Evolutionary conservation across 2,888 invertebrate genomes (phyloP).

Genomic region (Caenorhabditis afra): DNA sequence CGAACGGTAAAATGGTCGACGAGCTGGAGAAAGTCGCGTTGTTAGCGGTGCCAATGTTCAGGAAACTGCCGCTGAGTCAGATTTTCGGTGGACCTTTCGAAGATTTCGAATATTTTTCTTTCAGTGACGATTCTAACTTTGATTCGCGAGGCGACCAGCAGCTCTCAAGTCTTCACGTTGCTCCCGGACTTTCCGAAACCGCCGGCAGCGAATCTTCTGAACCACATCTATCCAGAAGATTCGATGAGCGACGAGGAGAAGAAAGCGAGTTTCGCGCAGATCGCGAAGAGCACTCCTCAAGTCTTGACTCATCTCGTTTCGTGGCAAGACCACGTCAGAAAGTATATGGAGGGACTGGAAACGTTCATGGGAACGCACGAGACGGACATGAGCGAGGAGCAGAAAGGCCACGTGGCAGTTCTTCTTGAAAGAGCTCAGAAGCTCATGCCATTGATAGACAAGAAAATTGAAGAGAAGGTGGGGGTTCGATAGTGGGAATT

Average conservation of each 20-base stretch:
- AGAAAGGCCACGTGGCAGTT: neutral
- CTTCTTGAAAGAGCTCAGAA: constrained; percentile 2
- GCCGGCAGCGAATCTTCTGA: constrained; percentile 31
- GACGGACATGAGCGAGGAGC: constrained; percentile 17
- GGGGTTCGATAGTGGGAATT: no score
- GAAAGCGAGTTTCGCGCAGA: constrained; percentile 8
- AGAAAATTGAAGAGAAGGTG: constrained; percentile 36
- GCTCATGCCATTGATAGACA: constrained; percentile 18
- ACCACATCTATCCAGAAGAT: constrained; percentile 30
- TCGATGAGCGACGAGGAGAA: constrained; percentile 22
- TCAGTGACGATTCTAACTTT: constrained; percentile 32
- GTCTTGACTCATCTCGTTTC: constrained; percentile 20
- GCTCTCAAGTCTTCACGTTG: neutral
- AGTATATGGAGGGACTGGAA: constrained; percentile 4
- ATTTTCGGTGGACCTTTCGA: no score
- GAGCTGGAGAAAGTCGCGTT: constrained; percentile 29
- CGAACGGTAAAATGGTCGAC: constrained; percentile 18
- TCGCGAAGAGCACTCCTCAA: constrained; percentile 12
- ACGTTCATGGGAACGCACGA: constrained; percentile 1
- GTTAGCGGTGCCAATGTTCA: constrained; percentile 16
- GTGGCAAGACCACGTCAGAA: constrained; percentile 25
- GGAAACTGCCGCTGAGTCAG: constrained; percentile 33
- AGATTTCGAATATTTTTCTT: neutral
- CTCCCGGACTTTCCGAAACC: constrained; percentile 41
- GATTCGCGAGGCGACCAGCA: neutral